A percentile compares a stretch with the other conserved stretches of the same genome.
phyloP scores from a whole-genome alignment of 2,888 invertebrate genomes.

The Leptinotarsa haldemani region DNA sequence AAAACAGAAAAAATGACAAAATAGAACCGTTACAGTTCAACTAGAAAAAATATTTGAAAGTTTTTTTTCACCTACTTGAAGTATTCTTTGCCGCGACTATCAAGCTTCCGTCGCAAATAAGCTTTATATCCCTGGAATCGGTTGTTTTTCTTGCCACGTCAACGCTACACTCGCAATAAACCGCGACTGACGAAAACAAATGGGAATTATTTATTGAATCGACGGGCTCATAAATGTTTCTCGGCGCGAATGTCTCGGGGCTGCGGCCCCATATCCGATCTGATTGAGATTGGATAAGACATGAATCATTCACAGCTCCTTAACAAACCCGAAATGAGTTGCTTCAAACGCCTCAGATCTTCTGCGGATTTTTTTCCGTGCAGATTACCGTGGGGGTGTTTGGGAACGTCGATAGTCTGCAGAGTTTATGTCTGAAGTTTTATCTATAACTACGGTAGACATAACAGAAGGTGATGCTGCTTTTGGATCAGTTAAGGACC shows the following conservation, averaged over 20 bases:
- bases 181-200: constrained; percentile 18
- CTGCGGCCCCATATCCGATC: constrained; percentile 1
- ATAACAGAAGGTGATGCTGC: no score
- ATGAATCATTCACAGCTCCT: not conserved
- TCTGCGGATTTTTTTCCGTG: no score
- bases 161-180: constrained; percentile 31
- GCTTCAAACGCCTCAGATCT: no score
- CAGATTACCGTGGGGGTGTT: no score
- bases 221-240: constrained; percentile 28
- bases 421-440: no score
- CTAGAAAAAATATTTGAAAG: not conserved
- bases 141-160: constrained; percentile 37
- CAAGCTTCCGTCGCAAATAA: constrained; percentile 8
- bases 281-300: constrained; percentile 3
- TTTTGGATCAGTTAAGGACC: no score
- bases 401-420: no score
- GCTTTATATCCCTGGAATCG: constrained; percentile 29
- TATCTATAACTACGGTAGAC: no score
- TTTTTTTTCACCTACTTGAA: no score
- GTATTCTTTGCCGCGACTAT: not conserved
- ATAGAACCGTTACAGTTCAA: no score
- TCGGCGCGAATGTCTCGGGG: not conserved
- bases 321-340: not conserved
- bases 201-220: constrained; percentile 28
- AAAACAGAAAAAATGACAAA: no score